A percentile compares a stretch with the other conserved stretches of the same genome.
phyloP scores from a whole-genome alignment of 53 echinoderm and acorn worm genomes.

The Paracentrotus lividus region DNA sequence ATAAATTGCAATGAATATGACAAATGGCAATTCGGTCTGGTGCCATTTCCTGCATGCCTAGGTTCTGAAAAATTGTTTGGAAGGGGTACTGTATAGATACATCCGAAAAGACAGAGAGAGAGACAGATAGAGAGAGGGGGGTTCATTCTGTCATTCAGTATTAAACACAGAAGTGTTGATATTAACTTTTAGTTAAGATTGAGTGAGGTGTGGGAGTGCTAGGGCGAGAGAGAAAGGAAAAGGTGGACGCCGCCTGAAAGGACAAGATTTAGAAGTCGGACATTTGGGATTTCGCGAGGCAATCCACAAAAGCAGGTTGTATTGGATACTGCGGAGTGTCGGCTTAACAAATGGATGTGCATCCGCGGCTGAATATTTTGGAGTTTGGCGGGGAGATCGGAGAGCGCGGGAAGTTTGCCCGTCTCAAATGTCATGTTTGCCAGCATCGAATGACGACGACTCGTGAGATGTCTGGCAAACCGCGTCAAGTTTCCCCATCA shows the following conservation, averaged over 20 bases:
- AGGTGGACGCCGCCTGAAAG: slow-evolving; percentile 44
- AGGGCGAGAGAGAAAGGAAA: background rate
- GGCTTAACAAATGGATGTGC: slow-evolving; percentile 74
- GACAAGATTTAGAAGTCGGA: slow-evolving; percentile 63
- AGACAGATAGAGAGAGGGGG: no score
- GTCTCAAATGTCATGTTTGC: slow-evolving; percentile 71
- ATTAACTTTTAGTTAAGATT: background rate
- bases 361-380: slow-evolving; percentile 72
- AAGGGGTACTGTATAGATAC: background rate
- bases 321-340: slow-evolving; percentile 70
- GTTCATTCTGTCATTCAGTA: background rate
- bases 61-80: background rate
- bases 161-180: background rate
- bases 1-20: no score
- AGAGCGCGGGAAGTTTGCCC: slow-evolving; percentile 71
- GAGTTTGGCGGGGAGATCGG: slow-evolving; percentile 61
- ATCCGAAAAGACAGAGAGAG: background rate
- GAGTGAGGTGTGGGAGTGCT: background rate
- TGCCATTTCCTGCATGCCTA: no score
- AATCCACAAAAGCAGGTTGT: slow-evolving; percentile 52
- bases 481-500: slow-evolving; percentile 72
- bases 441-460: slow-evolving; percentile 74
- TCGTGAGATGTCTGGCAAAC: slow-evolving; percentile 74
- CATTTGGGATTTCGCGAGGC: slow-evolving; percentile 66
- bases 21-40: no score